These are phyloP conservation scores for Mareca penelope DNA, from an alignment of 2,797 vertebrate genomes.

Conservation along the genomic window DNA sequence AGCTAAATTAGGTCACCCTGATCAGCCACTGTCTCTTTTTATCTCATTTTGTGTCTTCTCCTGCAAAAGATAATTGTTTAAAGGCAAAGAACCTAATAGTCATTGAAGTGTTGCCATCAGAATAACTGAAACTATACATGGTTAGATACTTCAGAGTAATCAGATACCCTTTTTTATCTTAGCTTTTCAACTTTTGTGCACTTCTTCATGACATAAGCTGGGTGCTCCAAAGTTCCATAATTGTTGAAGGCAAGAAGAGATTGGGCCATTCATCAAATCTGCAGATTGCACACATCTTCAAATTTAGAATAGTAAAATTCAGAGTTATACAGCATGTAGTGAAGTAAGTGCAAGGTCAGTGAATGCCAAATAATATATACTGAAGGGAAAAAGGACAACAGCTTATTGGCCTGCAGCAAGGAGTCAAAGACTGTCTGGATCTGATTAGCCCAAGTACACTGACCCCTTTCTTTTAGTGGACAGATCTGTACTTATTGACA, in stretches of 20 bases:
- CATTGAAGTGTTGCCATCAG: not conserved
- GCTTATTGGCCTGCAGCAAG: accelerated
- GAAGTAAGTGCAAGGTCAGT: not conserved
- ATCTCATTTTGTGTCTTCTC: not conserved
- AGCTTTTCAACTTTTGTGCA: not conserved
- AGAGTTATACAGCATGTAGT: not conserved
- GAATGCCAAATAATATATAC: not conserved
- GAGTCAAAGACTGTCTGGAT: not conserved
- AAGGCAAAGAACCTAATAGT: not conserved
- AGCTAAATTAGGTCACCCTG: not conserved
- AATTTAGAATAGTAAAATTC: not conserved
- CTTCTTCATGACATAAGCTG: not conserved
- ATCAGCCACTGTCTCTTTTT: not conserved
- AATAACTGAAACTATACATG: not conserved
- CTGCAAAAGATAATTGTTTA: not conserved
- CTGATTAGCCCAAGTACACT: not conserved
- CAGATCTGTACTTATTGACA: not conserved
- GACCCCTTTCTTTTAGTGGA: not conserved
- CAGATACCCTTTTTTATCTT: not conserved
- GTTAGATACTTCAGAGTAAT: not conserved
- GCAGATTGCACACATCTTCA: not conserved
- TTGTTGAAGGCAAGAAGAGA: not conserved
- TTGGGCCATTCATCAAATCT: not conserved
- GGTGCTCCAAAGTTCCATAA: not conserved
- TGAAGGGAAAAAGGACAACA: not conserved